Percentiles rank a stretch among this genome's conserved stretches.
phyloP scores from a whole-genome alignment of 2,113 vertebrate genomes.

The Ophiodon elongatus region DNA sequence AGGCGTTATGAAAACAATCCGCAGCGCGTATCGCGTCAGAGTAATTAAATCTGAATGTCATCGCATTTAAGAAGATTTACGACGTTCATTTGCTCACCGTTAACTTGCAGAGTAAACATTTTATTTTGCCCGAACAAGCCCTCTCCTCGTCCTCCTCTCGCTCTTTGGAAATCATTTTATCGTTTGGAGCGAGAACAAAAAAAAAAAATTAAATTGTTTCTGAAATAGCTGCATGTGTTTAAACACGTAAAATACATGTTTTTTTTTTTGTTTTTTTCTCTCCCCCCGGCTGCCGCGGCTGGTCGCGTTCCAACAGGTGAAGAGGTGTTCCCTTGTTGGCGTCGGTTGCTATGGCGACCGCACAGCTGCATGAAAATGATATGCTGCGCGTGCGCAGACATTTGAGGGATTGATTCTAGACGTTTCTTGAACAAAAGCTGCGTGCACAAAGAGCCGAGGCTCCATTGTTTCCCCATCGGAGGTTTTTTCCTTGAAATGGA shows the following conservation, averaged over 20 bases:
- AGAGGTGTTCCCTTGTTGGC: conserved; percentile 4
- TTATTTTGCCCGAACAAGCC: neutral
- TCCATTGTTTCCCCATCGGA: neutral
- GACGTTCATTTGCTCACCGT: neutral
- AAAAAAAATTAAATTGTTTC: neutral
- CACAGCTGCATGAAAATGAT: neutral
- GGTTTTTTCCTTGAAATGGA: neutral
- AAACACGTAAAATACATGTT: conserved; percentile 27
- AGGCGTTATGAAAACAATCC: neutral
- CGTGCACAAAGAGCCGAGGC: too few relatives aligned
- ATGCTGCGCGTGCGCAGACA: too few relatives aligned
- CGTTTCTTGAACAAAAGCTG: neutral
- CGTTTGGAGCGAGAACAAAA: neutral
- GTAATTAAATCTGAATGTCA: neutral
- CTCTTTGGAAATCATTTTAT: conserved; percentile 16
- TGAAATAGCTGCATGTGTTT: neutral
- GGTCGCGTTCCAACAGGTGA: conserved; percentile 23
- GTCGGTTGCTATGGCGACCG: conserved; percentile 6
- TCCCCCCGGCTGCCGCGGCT: too few relatives aligned
- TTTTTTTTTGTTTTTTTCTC: too few relatives aligned
- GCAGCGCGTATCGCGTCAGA: neutral
- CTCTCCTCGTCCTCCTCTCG: neutral
- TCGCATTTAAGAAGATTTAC: neutral
- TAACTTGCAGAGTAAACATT: too few relatives aligned
- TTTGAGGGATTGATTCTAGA: neutral